Base-by-base conservation (phyloP, 2,888 invertebrate genomes). In the Mallateleia sp. region DNA sequence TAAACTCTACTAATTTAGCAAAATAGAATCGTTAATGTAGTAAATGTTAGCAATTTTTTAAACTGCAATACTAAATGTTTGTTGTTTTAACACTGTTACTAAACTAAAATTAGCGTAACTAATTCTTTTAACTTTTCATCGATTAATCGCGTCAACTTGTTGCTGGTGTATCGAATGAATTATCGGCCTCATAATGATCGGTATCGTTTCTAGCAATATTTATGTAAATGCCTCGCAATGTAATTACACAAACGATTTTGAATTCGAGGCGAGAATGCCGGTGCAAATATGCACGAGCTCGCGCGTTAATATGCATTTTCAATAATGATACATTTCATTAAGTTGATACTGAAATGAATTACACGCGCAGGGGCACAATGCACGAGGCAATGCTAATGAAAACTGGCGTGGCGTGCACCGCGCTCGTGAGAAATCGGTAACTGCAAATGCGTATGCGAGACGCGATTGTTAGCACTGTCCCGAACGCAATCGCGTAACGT, bases 241-340 rank as follows among this genome's bases (percentile, higher is more conserved):
- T 71, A 71, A 77, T 83, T 69, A 64, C 77, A 69, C 32, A 77
- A 69, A 83, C 62, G 67, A 77, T 71, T 69, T 45, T 34, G 20
- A 45, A 54, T 42, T 69, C n/a, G 52, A 50, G 42, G 28, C 38
- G 54, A 60, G 56, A 74, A 62, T 32, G 52, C 24, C 18, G 5
- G 11, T 52, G 64, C 47, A 78, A 78, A 84, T 84, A 78, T 78
- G 62, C 77, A 83, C 28, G 38, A 7, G 66, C 34, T 56, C 8
- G 22, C 32, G 74, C 34, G 62, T 77, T 78, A 62, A 64, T 78
- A 78, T 72, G 71, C 78, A 84, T 71, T 84, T 71, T 64, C 71
- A 78, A 84, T 84, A 84, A 84, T 84, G 66, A 78, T 84, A 84
- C 77, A 64, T 78, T 78, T 84, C 77, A 78, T 84, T 84, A 78